Base-by-base conservation (phyloP, 1,140 invertebrate species). In the Zeugodacus cucurbitae region DNA sequence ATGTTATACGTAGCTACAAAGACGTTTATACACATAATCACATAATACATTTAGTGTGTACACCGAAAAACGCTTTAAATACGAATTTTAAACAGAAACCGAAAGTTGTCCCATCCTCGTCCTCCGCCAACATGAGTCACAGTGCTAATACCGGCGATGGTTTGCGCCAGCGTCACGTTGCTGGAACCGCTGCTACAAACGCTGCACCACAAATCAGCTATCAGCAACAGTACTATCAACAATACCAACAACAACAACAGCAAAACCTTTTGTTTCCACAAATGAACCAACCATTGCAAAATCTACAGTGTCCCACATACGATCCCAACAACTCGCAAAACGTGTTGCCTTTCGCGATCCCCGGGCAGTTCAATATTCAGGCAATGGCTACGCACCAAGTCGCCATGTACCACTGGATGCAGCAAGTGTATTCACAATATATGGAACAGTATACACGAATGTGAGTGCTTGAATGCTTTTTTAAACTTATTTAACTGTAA, bases 381-480 rank as follows among this genome's bases (percentile, higher is more conserved):
- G 89, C 89, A 0, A 41, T 93, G 22, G 70, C 86, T 20, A 92
- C 93, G 29, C 93, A 95, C 90, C 96, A 97, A 93, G 94, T 96
- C 90, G 94, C 94, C 37, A 87, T 93, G 48, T 92, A 93, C 70
- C 92, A 91, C 62, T 96, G 95, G 96, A 96, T 98, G 95, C 97
- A 98, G 91, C 97, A 98, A 90, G 96, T 96, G 14, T 98, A 98
- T 93, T 94, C 96, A 29, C 96, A 97, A 91, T 98, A 98, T 93
- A 96, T 98, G 94, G 95, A 96, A 74, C 96, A 97, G 90, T 97
- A 97, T 92, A 96, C 97, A 94, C 96, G 97, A 91, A 94, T 96
- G 96, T 94, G 90, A 94, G 94, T 94, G 88, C n/a, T n/a, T 7
- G 59, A 44, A 44, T 86, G 44, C 1, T 17, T 54, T 54, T 54